A percentile compares a stretch with the other conserved stretches of the same genome.
Evolutionary conservation across 2,113 vertebrate genomes (phyloP).

Genomic region (Strix uralensis): DNA sequence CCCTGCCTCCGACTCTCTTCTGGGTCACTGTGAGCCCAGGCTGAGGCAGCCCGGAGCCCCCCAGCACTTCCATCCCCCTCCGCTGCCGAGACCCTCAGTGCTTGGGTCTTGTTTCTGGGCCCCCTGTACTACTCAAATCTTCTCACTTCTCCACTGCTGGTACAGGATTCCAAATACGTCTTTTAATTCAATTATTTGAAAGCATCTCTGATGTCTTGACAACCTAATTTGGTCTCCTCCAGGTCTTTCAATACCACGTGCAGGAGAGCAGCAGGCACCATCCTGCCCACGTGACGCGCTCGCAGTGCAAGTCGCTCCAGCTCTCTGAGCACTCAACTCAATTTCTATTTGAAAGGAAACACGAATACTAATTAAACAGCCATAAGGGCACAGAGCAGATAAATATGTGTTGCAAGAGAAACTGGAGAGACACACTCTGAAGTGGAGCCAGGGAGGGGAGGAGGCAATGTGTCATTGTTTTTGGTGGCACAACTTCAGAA

Average conservation of each 20-base stretch:
- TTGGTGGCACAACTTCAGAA: constrained; percentile 39
- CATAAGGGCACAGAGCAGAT: constrained; percentile 40
- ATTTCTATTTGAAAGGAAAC: neutral
- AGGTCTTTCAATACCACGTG: neutral
- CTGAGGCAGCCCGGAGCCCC: neutral
- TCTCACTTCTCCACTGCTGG: neutral
- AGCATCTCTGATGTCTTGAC: neutral
- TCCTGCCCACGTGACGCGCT: neutral
- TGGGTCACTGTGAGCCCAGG: neutral
- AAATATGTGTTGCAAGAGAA: constrained; percentile 2
- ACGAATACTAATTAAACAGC: constrained; percentile 24
- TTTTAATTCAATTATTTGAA: neutral
- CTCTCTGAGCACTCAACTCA: neutral
- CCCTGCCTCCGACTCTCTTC: neutral
- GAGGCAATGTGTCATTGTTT: neutral
- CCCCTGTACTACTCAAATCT: neutral
- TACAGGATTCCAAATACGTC: neutral
- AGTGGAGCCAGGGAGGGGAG: constrained; percentile 33
- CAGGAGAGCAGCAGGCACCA: neutral
- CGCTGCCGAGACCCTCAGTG: neutral
- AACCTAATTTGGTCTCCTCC: neutral
- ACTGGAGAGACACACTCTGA: constrained; percentile 10
- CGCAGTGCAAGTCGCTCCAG: neutral
- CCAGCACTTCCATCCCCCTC: neutral
- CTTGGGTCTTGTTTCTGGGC: neutral